Conservation (phyloP, 2,113 vertebrate genomes). For the Callocephalon fimbriatum region DNA sequence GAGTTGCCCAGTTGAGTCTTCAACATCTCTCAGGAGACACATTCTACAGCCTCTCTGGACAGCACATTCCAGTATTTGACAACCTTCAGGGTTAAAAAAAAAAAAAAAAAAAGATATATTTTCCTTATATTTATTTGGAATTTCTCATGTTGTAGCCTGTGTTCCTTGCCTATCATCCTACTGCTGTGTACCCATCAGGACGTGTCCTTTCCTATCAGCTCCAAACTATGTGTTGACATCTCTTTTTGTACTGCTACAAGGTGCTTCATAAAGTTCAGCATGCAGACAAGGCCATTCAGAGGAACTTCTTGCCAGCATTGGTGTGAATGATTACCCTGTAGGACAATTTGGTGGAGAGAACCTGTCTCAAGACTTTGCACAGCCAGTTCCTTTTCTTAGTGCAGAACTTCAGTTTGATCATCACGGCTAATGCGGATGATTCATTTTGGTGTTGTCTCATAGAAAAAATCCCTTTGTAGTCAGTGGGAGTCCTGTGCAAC, state of each 20-base stretch:
- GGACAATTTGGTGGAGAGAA: background rate
- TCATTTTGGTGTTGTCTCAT: background rate
- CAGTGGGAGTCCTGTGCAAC: background rate
- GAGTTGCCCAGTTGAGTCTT: background rate
- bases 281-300: background rate
- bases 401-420: background rate
- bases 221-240: background rate
- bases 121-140: background rate
- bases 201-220: background rate
- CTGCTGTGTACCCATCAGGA: background rate
- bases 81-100: background rate
- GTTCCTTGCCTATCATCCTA: background rate
- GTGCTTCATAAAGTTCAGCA: background rate
- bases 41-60: background rate
- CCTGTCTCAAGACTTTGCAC: background rate
- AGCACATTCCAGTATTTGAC: background rate
- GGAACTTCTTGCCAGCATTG: background rate
- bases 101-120: background rate
- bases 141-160: background rate
- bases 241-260: background rate
- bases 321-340: background rate
- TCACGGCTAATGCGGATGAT: fast-evolving
- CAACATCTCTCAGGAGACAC: background rate
- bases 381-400: background rate
- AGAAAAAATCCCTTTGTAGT: background rate